Conservation (phyloP, 2,113 vertebrate species). For the Ia io region DNA sequence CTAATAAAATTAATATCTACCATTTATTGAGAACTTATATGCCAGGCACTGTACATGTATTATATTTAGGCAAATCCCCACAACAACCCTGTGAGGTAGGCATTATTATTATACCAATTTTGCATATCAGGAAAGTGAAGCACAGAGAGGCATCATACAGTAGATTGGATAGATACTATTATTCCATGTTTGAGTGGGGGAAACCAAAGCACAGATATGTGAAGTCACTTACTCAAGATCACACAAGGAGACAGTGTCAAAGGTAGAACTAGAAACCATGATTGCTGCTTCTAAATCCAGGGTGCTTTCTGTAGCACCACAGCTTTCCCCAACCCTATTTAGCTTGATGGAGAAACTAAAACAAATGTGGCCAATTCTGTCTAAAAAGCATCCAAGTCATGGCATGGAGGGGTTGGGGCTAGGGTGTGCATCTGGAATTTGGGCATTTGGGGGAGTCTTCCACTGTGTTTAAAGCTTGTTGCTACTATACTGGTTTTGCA, state of each 20-base stretch:
- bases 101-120: conserved; percentile 55
- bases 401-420: not conserved
- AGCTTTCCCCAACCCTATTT: not conserved
- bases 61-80: conserved; percentile 63
- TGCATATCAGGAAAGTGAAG: conserved; percentile 43
- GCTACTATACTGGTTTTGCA: not conserved
- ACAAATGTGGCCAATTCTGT: conserved; percentile 3
- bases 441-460: not conserved
- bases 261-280: conserved; percentile 2
- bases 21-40: conserved; percentile 72
- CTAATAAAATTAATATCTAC: conserved; percentile 60
- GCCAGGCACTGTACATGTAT: conserved; percentile 66
- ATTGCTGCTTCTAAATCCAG: conserved; percentile 27
- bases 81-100: conserved; percentile 76
- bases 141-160: conserved; percentile 32
- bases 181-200: conserved; percentile 20
- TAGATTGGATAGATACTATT: not conserved
- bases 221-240: conserved; percentile 31
- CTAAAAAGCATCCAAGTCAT: conserved; percentile 1
- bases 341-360: not conserved
- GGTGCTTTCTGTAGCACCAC: not conserved
- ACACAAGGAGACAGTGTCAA: not conserved
- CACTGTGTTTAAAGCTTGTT: conserved; percentile 13
- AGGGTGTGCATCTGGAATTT: not conserved
- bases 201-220: conserved; percentile 39